These are phyloP conservation scores for Halcyon senegalensis DNA, from an alignment of 2,113 vertebrate genomes.

Conservation along the genomic window DNA sequence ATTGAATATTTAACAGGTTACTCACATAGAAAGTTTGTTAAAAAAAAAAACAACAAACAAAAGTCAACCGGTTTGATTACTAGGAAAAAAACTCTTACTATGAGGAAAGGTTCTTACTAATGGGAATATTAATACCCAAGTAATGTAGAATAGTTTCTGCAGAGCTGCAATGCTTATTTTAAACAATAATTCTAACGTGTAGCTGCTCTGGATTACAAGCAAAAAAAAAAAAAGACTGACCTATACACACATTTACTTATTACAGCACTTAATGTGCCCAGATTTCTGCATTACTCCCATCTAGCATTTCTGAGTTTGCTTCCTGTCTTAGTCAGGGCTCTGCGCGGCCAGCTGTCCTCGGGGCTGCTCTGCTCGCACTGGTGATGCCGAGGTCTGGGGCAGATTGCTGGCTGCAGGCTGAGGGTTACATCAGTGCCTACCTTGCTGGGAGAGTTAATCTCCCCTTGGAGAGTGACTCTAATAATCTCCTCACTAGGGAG, in stretches of 20 bases:
- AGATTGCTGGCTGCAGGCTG: conserved; percentile 73
- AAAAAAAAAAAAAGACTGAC: conserved; percentile 27
- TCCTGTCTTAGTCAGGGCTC: neutral
- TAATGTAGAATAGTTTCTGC: neutral
- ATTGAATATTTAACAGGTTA: conserved; percentile 31
- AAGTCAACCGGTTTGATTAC: neutral
- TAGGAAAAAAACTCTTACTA: neutral
- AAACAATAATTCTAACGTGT: conserved; percentile 7
- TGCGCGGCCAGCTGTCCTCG: conserved; percentile 15
- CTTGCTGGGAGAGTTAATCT: conserved; percentile 77
- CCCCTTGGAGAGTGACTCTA: conserved; percentile 45
- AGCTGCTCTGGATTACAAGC: conserved; percentile 40
- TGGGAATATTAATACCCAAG: neutral
- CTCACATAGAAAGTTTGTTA: neutral
- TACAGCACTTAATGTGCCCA: neutral
- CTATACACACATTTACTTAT: neutral
- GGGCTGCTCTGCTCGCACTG: neutral
- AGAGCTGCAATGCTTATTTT: neutral
- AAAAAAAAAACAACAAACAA: neutral
- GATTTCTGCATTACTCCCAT: neutral
- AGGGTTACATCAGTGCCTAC: conserved; percentile 75
- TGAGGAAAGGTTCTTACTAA: neutral
- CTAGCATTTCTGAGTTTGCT: neutral
- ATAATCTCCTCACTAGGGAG: conserved; percentile 77
- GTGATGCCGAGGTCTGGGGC: conserved; percentile 17